Evolutionary conservation across 1,140 invertebrate genomes (phyloP), one percentile per base, ranked within the genome.

Genomic region (Bombus superbus): DNA sequence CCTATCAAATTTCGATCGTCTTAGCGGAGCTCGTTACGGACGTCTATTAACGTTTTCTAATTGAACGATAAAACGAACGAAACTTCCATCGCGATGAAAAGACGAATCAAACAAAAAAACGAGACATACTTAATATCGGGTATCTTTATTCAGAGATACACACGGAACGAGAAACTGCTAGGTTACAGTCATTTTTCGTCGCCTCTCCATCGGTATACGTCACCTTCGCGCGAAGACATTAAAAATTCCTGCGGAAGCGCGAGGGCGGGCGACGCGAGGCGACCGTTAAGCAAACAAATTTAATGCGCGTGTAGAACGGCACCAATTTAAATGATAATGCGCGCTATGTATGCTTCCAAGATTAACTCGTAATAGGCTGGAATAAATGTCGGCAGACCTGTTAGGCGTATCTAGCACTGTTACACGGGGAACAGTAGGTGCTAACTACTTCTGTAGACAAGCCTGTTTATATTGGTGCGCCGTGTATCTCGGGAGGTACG

Each of bases 271-370:
- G n/a, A 15, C n/a, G 32, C 57, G 35, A 62, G 72, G 71, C 38
- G 71, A 53, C 47, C 32, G 68, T 25, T 88, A 87, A 90, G 88
- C 88, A 91, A 94, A 93, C 89, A 92, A 90, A 91, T 91, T 94
- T 91, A 91, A 93, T 90, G 90, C 90, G 88, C 79, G 82, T 86
- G 88, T 78, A 87, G 89, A 91, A 90, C 88, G 89, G 88, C 91
- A 92, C 89, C 92, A 93, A 93, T 94, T 93, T 92, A 91, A 91
- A 90, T 92, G 91, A 94, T 94, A 94, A 94, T 93, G 68, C 83
- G 86, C 85, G 69, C 64, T 89, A 86, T 88, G 86, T 91, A 91
- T 90, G 81, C 86, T 59, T 90, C 86, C 81, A 77, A 91, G 88
- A 92, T 92, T 91, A 92, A 91, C 85, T 88, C 84, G 89, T 92